Percentiles rank a stretch among this genome's conserved stretches.
Conservation (phyloP, 2,797 vertebrate species). For the Gallinago nigripennis region DNA sequence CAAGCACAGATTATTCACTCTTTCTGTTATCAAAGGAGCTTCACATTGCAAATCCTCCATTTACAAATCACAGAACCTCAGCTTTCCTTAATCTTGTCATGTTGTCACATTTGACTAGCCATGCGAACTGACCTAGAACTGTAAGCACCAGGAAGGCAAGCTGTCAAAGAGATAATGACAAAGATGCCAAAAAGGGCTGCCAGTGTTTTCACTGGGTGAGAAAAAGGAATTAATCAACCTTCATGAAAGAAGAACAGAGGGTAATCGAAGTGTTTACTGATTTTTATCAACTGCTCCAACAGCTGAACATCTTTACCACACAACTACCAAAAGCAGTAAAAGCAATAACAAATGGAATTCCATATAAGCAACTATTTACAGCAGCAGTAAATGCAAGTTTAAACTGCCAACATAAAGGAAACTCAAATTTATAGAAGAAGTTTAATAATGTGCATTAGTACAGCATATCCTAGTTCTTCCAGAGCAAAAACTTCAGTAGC, state of each 20-base stretch:
- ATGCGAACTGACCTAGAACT: conserved; percentile 63
- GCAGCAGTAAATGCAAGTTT: background rate
- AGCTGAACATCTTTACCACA: conserved; percentile 2
- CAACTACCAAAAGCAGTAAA: background rate
- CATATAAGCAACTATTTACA: background rate
- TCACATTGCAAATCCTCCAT: conserved; percentile 50
- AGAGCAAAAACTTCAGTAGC: background rate
- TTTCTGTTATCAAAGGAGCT: conserved; percentile 58
- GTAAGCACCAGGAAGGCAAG: conserved; percentile 25
- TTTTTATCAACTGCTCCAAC: background rate
- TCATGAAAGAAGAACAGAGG: background rate
- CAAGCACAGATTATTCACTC: conserved; percentile 27
- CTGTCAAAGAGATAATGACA: conserved; percentile 56
- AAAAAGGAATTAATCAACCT: conserved; percentile 39
- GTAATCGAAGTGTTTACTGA: conserved; percentile 35
- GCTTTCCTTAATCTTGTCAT: conserved; percentile 71
- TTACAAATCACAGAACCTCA: conserved; percentile 63
- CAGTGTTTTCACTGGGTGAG: background rate
- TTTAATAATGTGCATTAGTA: conserved; percentile 28
- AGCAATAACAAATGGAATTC: background rate
- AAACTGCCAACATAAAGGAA: conserved; percentile 31
- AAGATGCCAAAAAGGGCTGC: conserved; percentile 41
- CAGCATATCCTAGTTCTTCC: background rate
- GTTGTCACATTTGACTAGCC: conserved; percentile 68
- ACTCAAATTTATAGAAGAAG: conserved; percentile 37